Percentiles rank a stretch among this genome's conserved stretches.
phyloP scores from a whole-genome alignment of 2,113 vertebrate species.

The Embiotoca jacksoni region DNA sequence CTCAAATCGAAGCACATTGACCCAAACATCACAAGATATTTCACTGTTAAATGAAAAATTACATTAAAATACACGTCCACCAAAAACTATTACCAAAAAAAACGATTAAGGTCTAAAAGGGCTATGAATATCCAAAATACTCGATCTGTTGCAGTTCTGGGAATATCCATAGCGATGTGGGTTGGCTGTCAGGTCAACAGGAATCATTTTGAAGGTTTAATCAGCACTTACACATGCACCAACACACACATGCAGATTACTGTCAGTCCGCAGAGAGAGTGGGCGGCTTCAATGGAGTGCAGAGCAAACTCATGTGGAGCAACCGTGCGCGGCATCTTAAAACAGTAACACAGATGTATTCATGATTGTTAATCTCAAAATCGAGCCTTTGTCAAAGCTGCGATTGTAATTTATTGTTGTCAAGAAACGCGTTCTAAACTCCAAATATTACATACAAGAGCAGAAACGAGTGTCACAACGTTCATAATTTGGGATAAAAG shows the following conservation, averaged over 20 bases:
- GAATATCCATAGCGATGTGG: conserved; percentile 25
- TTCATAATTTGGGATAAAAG: too few species aligned
- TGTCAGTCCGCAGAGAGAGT: conserved; percentile 43
- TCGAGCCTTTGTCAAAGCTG: background rate
- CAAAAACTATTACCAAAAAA: background rate
- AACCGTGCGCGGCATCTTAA: background rate
- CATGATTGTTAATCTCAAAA: too few species aligned
- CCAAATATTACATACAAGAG: too few species aligned
- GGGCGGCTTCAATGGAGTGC: conserved; percentile 48
- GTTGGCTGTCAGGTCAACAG: conserved; percentile 44
- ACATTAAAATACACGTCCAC: background rate
- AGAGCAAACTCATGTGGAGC: background rate
- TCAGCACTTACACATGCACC: conserved; percentile 31
- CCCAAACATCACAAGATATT: background rate
- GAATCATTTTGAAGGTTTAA: conserved; percentile 46
- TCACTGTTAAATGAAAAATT: background rate
- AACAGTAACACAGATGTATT: too few species aligned
- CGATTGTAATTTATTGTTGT: background rate
- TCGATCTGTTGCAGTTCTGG: conserved; percentile 6
- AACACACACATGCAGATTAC: conserved; percentile 4
- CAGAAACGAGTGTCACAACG: too few species aligned
- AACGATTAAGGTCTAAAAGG: background rate
- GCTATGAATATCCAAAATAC: conserved; percentile 18
- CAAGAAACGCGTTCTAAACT: too few species aligned
- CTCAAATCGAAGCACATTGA: background rate